These are phyloP conservation scores for Chesias legatella DNA, from an alignment of 2,888 invertebrate species.

Conservation along the genomic window DNA sequence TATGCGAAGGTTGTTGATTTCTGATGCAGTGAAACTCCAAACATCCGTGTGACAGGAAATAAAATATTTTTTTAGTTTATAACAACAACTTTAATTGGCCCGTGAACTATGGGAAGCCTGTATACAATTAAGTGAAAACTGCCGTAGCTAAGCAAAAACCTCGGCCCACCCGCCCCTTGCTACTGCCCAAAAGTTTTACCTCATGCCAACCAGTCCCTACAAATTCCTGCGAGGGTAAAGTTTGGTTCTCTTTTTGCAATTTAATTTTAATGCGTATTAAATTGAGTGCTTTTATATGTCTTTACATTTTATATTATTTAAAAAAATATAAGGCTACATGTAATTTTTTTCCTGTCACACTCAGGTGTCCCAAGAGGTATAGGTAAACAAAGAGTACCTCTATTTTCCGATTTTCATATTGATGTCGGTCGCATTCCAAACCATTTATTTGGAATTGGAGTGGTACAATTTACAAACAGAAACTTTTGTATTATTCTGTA, in stretches of 20 bases:
- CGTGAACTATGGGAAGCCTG: slow-evolving; percentile 2
- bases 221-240: background rate
- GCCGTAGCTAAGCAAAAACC: slow-evolving; percentile 1
- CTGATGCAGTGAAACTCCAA: too few species aligned
- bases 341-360: background rate
- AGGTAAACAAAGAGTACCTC: slow-evolving; percentile 2
- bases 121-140: slow-evolving; percentile 3
- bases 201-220: slow-evolving; percentile 3
- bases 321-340: too few species aligned
- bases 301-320: too few species aligned
- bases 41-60: too few species aligned
- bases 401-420: slow-evolving; percentile 1
- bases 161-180: background rate
- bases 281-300: background rate
- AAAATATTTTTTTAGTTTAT: too few species aligned
- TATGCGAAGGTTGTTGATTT: too few species aligned
- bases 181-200: slow-evolving; percentile 3
- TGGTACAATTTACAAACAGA: too few species aligned
- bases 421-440: background rate
- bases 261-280: background rate
- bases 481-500: too few species aligned
- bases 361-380: slow-evolving; percentile 4
- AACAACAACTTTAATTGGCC: slow-evolving; percentile 12
- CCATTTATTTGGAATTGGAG: background rate
- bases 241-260: background rate